A percentile compares a stretch with the other conserved stretches of the same genome.
Evolutionary conservation across 2,888 invertebrate genomes (phyloP).

Genomic region (Glaucopsyche alexis): DNA sequence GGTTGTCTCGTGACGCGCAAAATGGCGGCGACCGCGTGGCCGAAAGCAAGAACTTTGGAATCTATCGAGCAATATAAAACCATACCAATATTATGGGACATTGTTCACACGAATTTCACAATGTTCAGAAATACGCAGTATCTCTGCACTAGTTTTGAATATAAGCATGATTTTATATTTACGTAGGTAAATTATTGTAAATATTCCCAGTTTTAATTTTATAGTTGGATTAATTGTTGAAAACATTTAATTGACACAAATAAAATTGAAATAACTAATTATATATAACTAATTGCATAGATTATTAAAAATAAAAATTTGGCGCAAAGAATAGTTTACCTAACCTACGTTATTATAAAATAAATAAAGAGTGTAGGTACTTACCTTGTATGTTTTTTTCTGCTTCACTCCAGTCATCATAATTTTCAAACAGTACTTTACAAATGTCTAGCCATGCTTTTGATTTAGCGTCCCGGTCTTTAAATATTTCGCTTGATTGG

Average conservation of each 20-base stretch:
- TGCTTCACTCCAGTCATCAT: slow-evolving; percentile 37
- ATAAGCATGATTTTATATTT: slow-evolving; percentile 38
- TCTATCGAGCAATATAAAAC: slow-evolving; percentile 46
- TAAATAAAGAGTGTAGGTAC: slow-evolving; percentile 39
- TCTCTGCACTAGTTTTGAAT: slow-evolving; percentile 41
- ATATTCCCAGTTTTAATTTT: slow-evolving; percentile 39
- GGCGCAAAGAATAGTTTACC: slow-evolving; percentile 14
- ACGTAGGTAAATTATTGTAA: slow-evolving; percentile 36
- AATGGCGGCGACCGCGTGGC: slow-evolving; percentile 45
- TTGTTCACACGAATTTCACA: slow-evolving; percentile 41
- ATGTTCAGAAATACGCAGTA: slow-evolving; percentile 41
- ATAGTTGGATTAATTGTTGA: slow-evolving; percentile 41
- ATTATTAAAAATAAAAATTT: slow-evolving; percentile 40
- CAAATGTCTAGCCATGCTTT: slow-evolving; percentile 40
- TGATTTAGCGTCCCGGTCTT: slow-evolving; percentile 39
- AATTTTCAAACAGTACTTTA: slow-evolving; percentile 39
- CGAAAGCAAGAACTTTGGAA: slow-evolving; percentile 46
- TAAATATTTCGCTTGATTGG: slow-evolving; percentile 38
- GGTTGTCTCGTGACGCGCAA: slow-evolving; percentile 44
- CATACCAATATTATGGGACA: slow-evolving; percentile 46
- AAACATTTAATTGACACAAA: slow-evolving; percentile 42
- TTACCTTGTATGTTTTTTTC: slow-evolving; percentile 40
- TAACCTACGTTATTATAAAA: slow-evolving; percentile 36
- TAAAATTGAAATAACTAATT: slow-evolving; percentile 31
- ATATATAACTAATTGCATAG: slow-evolving; percentile 42